Base-by-base conservation (phyloP, 2,113 vertebrate species). In the Cheirogaleus medius region DNA sequence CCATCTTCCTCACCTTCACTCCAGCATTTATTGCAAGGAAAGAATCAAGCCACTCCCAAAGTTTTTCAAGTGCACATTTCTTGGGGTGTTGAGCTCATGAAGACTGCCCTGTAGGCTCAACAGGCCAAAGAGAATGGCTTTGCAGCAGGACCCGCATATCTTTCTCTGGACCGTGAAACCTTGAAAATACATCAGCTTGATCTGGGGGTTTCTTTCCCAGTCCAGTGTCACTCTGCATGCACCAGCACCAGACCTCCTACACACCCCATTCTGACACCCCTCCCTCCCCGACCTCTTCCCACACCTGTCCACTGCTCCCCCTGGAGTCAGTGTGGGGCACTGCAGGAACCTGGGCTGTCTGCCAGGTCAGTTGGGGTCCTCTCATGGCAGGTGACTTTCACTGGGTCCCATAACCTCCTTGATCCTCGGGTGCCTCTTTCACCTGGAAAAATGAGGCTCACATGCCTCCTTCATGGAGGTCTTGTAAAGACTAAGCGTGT, bases 391-490 rank as follows among this genome's bases (percentile, higher is more conserved):
- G 76, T 42, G 77, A 74, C 5, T 37, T 84, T 80, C 2, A 17
- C 15, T 39, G 20, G 37, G 58, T 37, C 37, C 27, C 68, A 34
- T 18, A 42, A 42, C 27, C 54, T 69, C 80, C n/a, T 49, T 27
- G 29, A 56, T 42, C 44, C 34, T 29, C 23, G 37, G 60, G 29
- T 21, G 82, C 25, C 5, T 82, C 60, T 27, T 86, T 52, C 1
- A 44, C 21, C 4, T 12, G 23, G 47, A 15, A n/a, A 37, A 37
- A 11, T 4, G 60, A 44, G 42, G 37, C 27, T 73, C 12, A 15
- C 18, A 3, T 11, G 20, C 47, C 39, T 60, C 44, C 60, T 64
- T 69, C 17, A 0, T 15, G 0, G 0, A 39, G 8, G n/a, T 82
- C 64, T n/a, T 63, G 42, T 29, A 6, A 29, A 56, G 78, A 81